Base-by-base conservation (phyloP, 2,797 vertebrate genomes). In the Chelon labrosus region DNA sequence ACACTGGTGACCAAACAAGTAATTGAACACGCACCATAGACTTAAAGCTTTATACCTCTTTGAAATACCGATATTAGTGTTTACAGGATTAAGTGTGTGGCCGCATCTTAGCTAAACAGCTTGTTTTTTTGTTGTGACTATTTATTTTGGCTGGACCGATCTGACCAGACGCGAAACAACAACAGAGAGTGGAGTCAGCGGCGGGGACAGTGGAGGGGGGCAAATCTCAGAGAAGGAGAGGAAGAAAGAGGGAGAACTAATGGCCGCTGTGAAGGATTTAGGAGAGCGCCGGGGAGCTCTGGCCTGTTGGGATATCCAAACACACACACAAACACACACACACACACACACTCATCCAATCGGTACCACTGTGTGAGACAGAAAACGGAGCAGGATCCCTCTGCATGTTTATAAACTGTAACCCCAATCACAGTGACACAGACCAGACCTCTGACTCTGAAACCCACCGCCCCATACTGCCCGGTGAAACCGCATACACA, bases 341-440 rank as follows among this genome's bases (percentile, higher is more conserved):
- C 54, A 65, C 31, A 76, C 31, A 60, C 46, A 73, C 58, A 50
- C 42, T 66, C 65, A 69, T 55, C 49, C 55, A 70, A 66, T 62
- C 3, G 1, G 46, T 69, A 69, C 59, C 46, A 65, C 54, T 70
- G 77, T 68, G 67, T 62, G 75, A 76, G 80, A 87, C 19, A 80
- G 82, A 82, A 85, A 85, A 83, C 79, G 6, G 49, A 83, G 62
- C 77, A 73, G 79, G 51, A 67, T 84, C 70, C 54, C 66, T 81
- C 72, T 72, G 42, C 72, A 16, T 91, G 90, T 91, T 89, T 91
- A 92, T 90, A 90, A 88, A 90, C 56, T 71, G 58, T 46, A 73
- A 77, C 65, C 75, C 85, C 71, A 65, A 73, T 91, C 77, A 80
- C 53, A 38, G 85, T 91, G 91, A 93, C 87, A 84, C 82, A 92